A percentile compares a stretch with the other conserved stretches of the same genome.
These are phyloP conservation scores for Drosophila rubida DNA, from an alignment of 2,888 invertebrate genomes.

Conservation along the genomic window DNA sequence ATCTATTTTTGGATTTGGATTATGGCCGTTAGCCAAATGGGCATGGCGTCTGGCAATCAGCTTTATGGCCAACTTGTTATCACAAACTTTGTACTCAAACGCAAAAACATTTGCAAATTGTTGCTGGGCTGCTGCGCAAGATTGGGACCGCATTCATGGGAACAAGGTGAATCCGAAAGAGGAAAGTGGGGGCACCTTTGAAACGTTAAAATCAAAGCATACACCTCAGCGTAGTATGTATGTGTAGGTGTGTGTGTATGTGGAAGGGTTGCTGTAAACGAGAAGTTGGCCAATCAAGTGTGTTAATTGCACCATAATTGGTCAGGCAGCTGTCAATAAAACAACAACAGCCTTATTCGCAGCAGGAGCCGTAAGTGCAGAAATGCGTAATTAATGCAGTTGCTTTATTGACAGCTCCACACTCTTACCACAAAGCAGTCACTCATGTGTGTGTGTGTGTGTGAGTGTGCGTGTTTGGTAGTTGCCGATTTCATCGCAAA, in stretches of 20 bases:
- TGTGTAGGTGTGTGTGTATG: conserved; percentile 2
- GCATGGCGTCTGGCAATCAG: conserved; percentile 44
- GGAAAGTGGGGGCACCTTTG: conserved; percentile 61
- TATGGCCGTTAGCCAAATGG: conserved; percentile 40
- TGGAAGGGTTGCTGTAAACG: conserved; percentile 21
- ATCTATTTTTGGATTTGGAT: conserved; percentile 44
- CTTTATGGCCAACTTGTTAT: conserved; percentile 61
- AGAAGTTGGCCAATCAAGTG: conserved; percentile 72
- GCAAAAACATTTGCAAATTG: conserved; percentile 27
- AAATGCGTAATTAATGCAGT: conserved; percentile 72
- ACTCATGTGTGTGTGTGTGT: not conserved
- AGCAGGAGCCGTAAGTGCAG: conserved; percentile 41
- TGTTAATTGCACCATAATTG: conserved; percentile 80
- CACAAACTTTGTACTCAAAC: conserved; percentile 40
- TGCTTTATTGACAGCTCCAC: conserved; percentile 60
- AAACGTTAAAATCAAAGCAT: conserved; percentile 58
- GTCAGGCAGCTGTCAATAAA: conserved; percentile 70
- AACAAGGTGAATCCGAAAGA: too few species aligned
- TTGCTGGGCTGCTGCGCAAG: not conserved
- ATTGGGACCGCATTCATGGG: conserved; percentile 6
- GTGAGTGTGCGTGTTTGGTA: too few species aligned
- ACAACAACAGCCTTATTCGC: conserved; percentile 16
- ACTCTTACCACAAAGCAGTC: conserved; percentile 5
- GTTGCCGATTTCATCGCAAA: not conserved
- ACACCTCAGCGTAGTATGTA: conserved; percentile 31